These are phyloP conservation scores for Colletes collaris DNA, from an alignment of 2,888 invertebrate genomes.

Conservation along the genomic window DNA sequence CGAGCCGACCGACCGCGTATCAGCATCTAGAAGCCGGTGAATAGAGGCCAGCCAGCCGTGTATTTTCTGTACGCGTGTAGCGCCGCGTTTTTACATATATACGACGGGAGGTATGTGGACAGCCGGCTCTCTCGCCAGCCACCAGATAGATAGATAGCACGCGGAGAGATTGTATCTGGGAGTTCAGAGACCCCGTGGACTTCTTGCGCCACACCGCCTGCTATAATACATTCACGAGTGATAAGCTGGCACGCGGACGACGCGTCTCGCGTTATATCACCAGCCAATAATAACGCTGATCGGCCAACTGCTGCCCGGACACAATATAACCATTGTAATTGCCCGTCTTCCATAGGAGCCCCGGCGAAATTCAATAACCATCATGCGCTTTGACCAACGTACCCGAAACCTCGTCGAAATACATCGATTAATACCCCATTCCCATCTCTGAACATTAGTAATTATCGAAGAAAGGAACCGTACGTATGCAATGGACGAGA, in stretches of 20 bases:
- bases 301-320: background rate
- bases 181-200: constrained; percentile 73
- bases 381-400: too few species aligned
- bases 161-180: constrained; percentile 63
- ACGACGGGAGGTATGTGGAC: constrained; percentile 56
- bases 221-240: constrained; percentile 71
- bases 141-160: constrained; percentile 67
- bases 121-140: constrained; percentile 55
- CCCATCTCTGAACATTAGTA: too few species aligned
- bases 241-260: constrained; percentile 69
- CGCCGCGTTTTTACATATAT: constrained; percentile 54
- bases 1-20: constrained; percentile 36
- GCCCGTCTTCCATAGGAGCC: constrained; percentile 1
- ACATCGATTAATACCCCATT: too few species aligned
- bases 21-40: constrained; percentile 47
- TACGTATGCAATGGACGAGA: too few species aligned
- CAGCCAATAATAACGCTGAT: constrained; percentile 52
- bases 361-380: background rate
- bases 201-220: constrained; percentile 73
- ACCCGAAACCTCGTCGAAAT: too few species aligned
- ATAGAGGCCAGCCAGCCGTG: constrained; percentile 49
- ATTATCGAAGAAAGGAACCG: too few species aligned
- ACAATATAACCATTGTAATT: constrained; percentile 39
- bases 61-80: constrained; percentile 49
- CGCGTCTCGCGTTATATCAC: constrained; percentile 56